Conservation (phyloP, 2,113 vertebrate genomes). For the Perognathus longimembris region DNA sequence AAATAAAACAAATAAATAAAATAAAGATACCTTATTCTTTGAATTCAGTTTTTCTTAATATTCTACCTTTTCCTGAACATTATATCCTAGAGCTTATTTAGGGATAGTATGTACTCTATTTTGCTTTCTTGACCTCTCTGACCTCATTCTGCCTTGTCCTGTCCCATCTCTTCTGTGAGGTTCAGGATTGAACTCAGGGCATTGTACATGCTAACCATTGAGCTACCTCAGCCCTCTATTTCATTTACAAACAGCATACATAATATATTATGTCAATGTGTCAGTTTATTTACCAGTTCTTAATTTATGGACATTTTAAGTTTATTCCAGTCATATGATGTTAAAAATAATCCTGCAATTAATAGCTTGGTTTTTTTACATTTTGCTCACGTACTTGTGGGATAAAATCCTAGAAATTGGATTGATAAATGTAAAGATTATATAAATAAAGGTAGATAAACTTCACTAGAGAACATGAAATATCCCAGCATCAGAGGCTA, state of each 20-base stretch:
- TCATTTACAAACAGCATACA: too few species aligned
- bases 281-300: slow-evolving; percentile 24
- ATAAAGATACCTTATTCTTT: background rate
- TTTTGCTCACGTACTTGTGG: slow-evolving; percentile 27
- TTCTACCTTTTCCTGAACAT: background rate
- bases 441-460: background rate
- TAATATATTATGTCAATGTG: background rate
- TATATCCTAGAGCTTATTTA: too few species aligned
- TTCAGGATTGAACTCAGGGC: background rate
- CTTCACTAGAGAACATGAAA: slow-evolving; percentile 19
- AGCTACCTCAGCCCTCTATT: background rate
- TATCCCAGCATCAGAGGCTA: background rate
- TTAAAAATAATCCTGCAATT: slow-evolving; percentile 19
- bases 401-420: slow-evolving; percentile 28
- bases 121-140: too few species aligned
- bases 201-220: background rate
- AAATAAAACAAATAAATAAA: too few species aligned
- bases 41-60: background rate
- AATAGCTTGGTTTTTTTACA: slow-evolving; percentile 3
- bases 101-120: too few species aligned
- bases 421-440: slow-evolving; percentile 25
- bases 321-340: slow-evolving; percentile 19
- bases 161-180: background rate
- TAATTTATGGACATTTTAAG: background rate
- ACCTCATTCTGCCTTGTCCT: too few species aligned